Conservation (phyloP, 1,140 invertebrate species). For the Heliothis virescens region DNA sequence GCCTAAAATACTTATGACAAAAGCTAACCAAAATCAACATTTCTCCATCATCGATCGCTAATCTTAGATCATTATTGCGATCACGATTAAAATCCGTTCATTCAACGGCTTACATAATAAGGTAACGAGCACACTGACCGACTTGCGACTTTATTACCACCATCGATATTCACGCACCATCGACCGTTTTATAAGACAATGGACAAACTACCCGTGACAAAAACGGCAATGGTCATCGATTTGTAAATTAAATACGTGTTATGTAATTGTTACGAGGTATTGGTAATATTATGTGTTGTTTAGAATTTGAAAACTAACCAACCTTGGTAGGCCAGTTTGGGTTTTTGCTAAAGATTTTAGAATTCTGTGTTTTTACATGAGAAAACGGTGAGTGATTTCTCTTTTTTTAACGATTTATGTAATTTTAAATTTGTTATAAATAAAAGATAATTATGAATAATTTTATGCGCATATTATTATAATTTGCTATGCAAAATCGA, state of each 20-base stretch:
- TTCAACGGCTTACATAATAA: conserved; percentile 28
- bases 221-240: conserved; percentile 2
- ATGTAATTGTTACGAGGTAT: conserved; percentile 15
- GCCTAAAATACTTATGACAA: not conserved
- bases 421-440: too few relatives aligned
- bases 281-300: not conserved
- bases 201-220: not conserved
- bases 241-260: not conserved
- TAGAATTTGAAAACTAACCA: conserved; percentile 12
- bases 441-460: too few relatives aligned
- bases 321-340: conserved; percentile 14
- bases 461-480: too few relatives aligned
- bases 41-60: not conserved
- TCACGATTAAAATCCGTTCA: conserved; percentile 33
- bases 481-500: too few relatives aligned
- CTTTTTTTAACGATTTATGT: too few relatives aligned
- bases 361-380: not conserved
- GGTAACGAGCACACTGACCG: conserved; percentile 21
- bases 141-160: conserved; percentile 13
- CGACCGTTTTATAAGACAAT: conserved; percentile 3
- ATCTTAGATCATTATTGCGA: conserved; percentile 13
- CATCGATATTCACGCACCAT: conserved; percentile 32
- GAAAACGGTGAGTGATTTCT: too few relatives aligned
- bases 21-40: not conserved
- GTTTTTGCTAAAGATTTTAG: not conserved